Conservation (phyloP, 2,113 vertebrate genomes). For the Dicentrarchus labrax region DNA sequence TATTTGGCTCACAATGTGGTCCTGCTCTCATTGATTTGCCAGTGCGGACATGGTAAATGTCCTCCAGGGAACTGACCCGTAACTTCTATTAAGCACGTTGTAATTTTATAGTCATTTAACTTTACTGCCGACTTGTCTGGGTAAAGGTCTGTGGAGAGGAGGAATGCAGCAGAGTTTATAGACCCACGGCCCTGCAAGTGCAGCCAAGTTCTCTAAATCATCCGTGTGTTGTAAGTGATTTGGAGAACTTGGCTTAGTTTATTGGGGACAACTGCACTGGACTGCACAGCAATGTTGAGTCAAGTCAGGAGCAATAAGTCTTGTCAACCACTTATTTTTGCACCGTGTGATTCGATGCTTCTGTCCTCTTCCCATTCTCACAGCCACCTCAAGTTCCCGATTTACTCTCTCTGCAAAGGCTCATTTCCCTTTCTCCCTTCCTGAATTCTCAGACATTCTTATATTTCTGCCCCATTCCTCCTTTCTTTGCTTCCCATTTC, state of each 20-base stretch:
- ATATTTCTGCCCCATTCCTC: neutral
- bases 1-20: neutral
- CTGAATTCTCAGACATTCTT: neutral
- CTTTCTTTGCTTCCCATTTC: neutral
- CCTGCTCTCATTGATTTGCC: neutral
- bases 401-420: neutral
- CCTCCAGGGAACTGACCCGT: neutral
- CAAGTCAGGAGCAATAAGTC: neutral
- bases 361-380: neutral
- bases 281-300: neutral
- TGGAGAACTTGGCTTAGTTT: neutral
- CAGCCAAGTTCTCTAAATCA: slow-evolving; percentile 24
- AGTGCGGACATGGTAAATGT: neutral
- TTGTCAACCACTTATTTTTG: neutral
- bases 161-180: slow-evolving; percentile 25
- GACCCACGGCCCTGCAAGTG: neutral
- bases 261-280: neutral
- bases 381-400: neutral
- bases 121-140: neutral
- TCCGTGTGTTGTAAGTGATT: neutral
- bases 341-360: neutral
- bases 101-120: slow-evolving; percentile 41
- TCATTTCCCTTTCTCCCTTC: slow-evolving; percentile 17
- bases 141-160: neutral
- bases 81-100: slow-evolving; percentile 16